Conservation (phyloP, 2,888 invertebrate genomes). For the Agrilus mali region DNA sequence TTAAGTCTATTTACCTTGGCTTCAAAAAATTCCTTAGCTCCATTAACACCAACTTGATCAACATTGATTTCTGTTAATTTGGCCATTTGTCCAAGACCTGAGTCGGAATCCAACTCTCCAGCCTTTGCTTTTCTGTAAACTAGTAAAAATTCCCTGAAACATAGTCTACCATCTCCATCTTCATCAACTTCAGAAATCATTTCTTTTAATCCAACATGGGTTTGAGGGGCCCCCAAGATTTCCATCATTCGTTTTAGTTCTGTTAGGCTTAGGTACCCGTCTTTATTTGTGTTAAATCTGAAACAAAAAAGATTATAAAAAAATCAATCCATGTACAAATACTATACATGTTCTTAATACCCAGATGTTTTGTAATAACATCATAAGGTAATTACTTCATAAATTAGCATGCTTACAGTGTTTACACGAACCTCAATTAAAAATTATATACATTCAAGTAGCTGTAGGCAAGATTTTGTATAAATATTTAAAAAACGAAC, state of each 20-base stretch:
- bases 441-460: too few species aligned
- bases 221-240: constrained; percentile 87
- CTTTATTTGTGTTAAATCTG: constrained; percentile 83
- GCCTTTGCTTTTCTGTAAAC: constrained; percentile 83
- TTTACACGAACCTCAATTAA: too few species aligned
- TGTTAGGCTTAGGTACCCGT: constrained; percentile 77
- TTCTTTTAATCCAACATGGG: constrained; percentile 84
- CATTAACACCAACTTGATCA: constrained; percentile 86
- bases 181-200: constrained; percentile 92
- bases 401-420: too few species aligned
- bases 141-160: constrained; percentile 77
- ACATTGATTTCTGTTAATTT: constrained; percentile 84
- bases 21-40: constrained; percentile 92
- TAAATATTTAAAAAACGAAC: too few species aligned
- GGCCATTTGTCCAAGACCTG: constrained; percentile 77
- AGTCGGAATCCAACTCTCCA: constrained; percentile 77
- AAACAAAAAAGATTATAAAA: constrained; percentile 20
- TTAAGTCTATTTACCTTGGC: constrained; percentile 52
- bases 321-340: too few species aligned
- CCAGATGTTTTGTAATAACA: too few species aligned
- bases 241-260: constrained; percentile 97
- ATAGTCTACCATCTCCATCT: constrained; percentile 73
- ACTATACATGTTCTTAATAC: too few species aligned
- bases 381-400: too few species aligned
- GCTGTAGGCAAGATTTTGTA: too few species aligned